Evolutionary conservation across 2,888 invertebrate genomes (phyloP).

Genomic region (Macaria notata): DNA sequence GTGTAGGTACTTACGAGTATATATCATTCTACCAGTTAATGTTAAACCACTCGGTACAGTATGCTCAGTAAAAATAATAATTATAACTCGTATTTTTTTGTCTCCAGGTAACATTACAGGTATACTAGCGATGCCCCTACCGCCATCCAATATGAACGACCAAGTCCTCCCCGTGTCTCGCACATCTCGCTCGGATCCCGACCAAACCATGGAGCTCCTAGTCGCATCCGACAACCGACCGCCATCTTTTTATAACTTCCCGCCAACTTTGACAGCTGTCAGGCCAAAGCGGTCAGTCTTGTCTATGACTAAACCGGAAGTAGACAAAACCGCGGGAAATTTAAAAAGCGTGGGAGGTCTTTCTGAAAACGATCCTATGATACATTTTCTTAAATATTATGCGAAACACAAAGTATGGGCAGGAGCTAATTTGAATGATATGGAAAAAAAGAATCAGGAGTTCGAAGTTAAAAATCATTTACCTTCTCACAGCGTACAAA

Average conservation of each 20-base stretch:
- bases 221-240: slow-evolving; percentile 35
- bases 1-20: too few species aligned
- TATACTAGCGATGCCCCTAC: slow-evolving; percentile 9
- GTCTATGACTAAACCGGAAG: slow-evolving; percentile 18
- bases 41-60: too few species aligned
- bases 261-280: slow-evolving; percentile 26
- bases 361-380: slow-evolving; percentile 37
- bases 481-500: slow-evolving; percentile 28
- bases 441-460: slow-evolving; percentile 21
- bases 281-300: slow-evolving; percentile 28
- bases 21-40: too few species aligned
- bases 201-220: slow-evolving; percentile 36
- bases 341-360: slow-evolving; percentile 39
- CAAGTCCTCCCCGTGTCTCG: slow-evolving; percentile 21
- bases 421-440: slow-evolving; percentile 42
- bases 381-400: slow-evolving; percentile 56
- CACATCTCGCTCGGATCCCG: slow-evolving; percentile 2
- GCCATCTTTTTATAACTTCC: slow-evolving; percentile 7
- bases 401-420: slow-evolving; percentile 64
- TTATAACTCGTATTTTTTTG: too few species aligned
- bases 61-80: too few species aligned
- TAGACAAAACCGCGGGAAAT: slow-evolving; percentile 2
- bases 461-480: slow-evolving; percentile 49
- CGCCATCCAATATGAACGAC: slow-evolving; percentile 24
- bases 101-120: slow-evolving; percentile 14